A percentile compares a stretch with the other conserved stretches of the same genome.
These are phyloP conservation scores for Xyliphius kryptos DNA, from an alignment of 2,113 vertebrate species.

Conservation along the genomic window DNA sequence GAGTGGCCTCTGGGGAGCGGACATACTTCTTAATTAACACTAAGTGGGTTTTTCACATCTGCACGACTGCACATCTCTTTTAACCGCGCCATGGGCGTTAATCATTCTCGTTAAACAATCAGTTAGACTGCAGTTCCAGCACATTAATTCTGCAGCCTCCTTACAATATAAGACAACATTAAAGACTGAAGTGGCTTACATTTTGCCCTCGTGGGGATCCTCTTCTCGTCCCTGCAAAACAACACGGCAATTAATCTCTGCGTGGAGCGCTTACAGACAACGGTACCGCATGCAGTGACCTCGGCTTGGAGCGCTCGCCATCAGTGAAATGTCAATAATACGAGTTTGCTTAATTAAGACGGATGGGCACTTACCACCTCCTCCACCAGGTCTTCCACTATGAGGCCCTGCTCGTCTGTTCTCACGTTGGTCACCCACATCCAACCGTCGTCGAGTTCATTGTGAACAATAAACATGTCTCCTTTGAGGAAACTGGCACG, in stretches of 20 bases:
- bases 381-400: constrained; percentile 93
- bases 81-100: constrained; percentile 17
- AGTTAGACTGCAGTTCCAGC: constrained; percentile 13
- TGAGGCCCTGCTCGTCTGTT: constrained; percentile 95
- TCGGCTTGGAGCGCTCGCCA: constrained; percentile 5
- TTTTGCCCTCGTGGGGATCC: constrained; percentile 99
- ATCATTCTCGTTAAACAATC: constrained; percentile 22
- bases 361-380: constrained; percentile 82
- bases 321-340: constrained; percentile 9
- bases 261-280: constrained; percentile 12
- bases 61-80: constrained; percentile 1
- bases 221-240: constrained; percentile 84
- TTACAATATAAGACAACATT: constrained; percentile 16
- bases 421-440: constrained; percentile 98
- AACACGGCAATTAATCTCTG: constrained; percentile 15
- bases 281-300: neutral
- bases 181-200: constrained; percentile 70
- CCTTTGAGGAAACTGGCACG: constrained; percentile 85
- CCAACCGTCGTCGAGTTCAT: constrained; percentile 97
- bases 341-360: neutral
- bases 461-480: constrained; percentile 99
- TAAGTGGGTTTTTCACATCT: constrained; percentile 21
- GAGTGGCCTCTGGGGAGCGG: constrained; percentile 1
- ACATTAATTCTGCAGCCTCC: constrained; percentile 6
- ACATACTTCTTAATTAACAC: constrained; percentile 21